Evolutionary conservation across 2,888 invertebrate genomes (phyloP), one percentile per base, ranked within the genome.

Genomic region (Lasiommata megera): DNA sequence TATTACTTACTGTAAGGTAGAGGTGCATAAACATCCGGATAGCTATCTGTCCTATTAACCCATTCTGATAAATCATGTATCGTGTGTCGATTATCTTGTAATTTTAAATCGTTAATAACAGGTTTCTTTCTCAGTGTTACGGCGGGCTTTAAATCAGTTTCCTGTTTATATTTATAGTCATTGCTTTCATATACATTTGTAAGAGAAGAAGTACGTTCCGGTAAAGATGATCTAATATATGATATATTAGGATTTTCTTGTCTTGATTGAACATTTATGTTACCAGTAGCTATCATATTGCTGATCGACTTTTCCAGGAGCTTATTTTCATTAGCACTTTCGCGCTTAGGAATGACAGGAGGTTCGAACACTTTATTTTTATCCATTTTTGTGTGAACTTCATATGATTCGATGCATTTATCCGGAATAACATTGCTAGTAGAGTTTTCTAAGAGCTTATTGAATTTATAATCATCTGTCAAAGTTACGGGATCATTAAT

Each of bases 21-120:
- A 67, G 95, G 95, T 64, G 94, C 95, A 80, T 95, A 95, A 68
- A 96, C 93, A 77, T 94, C 92, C 61, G 95, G 94, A 82, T 94
- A 93, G 76, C 93, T 92, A 67, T 92, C 78, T 34, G 88, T 84
- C 69, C 90, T 83, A 67, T 88, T 89, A 55, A 72, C 80, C 89
- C 89, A 89, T 59, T 86, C 82, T 11, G 77, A 71, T 59, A 81
- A 73, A 43, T 88, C 88, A 60, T 87, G 84, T 46, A 87, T 62
- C 16, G 87, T 84, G 65, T 89, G 87, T 34, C 87, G 83, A 67
- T 85, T 75, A 36, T 80, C 73, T 38, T 77, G 73, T 47, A 65
- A 68, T 64, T 71, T 76, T 52, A 63, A 18, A 34, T 48, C 67
- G 63, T 72, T 67, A 31, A 11, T 31, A n/a, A 31, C 12, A 3